Evolutionary conservation across 2,888 invertebrate species (phyloP).

Genomic region (Harmothoe impar): DNA sequence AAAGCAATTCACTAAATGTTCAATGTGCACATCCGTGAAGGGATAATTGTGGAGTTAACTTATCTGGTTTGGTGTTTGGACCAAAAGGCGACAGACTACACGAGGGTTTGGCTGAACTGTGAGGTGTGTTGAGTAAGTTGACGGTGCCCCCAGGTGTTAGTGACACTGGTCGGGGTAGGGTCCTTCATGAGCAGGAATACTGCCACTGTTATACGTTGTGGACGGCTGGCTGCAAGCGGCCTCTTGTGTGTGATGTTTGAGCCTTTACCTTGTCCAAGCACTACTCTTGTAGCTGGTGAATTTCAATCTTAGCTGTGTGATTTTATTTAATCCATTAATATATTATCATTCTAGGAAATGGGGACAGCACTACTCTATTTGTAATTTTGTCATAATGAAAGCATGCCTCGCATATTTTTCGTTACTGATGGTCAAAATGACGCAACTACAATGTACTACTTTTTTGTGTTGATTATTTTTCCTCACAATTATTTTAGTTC

Average conservation of each 20-base stretch:
- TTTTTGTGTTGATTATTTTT: conserved; percentile 45
- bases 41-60: no score
- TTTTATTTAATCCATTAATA: neutral
- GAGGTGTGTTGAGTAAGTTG: neutral
- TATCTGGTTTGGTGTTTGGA: no score
- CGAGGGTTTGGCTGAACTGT: no score
- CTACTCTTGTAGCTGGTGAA: conserved; percentile 46
- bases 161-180: neutral
- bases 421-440: conserved; percentile 33
- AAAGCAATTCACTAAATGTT: no score
- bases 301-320: conserved; percentile 46
- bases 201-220: conserved; percentile 32
- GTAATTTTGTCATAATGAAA: neutral
- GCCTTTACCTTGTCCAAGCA: conserved; percentile 42
- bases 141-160: neutral
- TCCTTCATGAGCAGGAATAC: neutral
- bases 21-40: no score
- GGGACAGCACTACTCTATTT: conserved; percentile 21
- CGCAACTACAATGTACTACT: conserved; percentile 11
- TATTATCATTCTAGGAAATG: conserved; percentile 27
- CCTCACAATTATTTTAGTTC: conserved; percentile 35
- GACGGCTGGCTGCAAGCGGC: conserved; percentile 38
- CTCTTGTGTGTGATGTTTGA: conserved; percentile 37
- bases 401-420: neutral
- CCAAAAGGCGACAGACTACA: no score